Evolutionary conservation across 2,888 invertebrate genomes (phyloP), one percentile per base, ranked within the genome.

Genomic region (Taenaris catops): DNA sequence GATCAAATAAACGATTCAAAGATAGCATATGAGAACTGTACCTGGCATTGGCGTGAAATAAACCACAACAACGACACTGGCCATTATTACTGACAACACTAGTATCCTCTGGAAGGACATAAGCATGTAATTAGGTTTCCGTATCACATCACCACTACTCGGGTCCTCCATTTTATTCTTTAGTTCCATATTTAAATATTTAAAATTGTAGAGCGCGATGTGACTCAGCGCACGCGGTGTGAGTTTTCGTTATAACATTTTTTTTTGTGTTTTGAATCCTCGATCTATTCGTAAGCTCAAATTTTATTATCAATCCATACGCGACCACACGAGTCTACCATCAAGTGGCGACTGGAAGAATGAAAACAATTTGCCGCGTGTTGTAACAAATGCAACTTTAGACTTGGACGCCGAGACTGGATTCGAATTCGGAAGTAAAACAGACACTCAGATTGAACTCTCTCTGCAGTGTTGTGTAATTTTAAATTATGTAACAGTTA

Each of bases 41-140:
- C 93, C 92, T 84, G 93, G 93, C 78, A 92, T 84, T 9, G 93
- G 93, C 25, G 93, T 92, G 42, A 92, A 88, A 65, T 93, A 91
- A 47, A 93, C 90, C 44, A 93, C 90, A 31, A 93, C 89, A 26
- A 92, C 76, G 39, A 92, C 92, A 53, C 91, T 90, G 8, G 89
- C 88, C 31, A 90, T 76, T 67, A 93, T 89, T 42, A 91, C 90
- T 55, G 88, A 76, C 54, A 93, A 83, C 58, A 93, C 89, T 9
- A 90, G 88, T 56, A 90, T 84, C 78, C 92, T 89, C 58, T 92
- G 89, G 62, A 92, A 79, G 78, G 90, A 87, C 81, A 88, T 78
- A n/a, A 81, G 65, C 80, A 79, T 84, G 65, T 87, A 87, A 64
- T 87, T 87, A n/a, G 84, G 86, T 53, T 80, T 86, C 51, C 63